Percentiles rank a stretch among this genome's conserved stretches.
These are phyloP conservation scores for Drepana falcataria DNA, from an alignment of 2,888 invertebrate genomes.

Conservation along the genomic window DNA sequence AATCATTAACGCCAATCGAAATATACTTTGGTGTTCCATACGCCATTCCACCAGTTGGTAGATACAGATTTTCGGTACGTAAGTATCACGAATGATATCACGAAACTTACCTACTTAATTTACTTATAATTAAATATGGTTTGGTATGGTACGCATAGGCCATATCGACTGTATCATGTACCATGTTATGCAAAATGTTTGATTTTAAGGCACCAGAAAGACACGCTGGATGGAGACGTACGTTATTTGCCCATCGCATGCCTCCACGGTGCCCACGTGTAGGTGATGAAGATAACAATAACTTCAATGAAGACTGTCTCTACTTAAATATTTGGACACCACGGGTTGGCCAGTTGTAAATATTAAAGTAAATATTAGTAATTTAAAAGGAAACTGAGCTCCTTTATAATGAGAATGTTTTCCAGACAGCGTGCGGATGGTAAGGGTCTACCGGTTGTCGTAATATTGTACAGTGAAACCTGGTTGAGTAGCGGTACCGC, in stretches of 20 bases:
- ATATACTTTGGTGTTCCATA: constrained; percentile 89
- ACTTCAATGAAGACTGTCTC: constrained; percentile 88
- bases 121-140: neutral
- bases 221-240: constrained; percentile 85
- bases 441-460: constrained; percentile 81
- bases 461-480: constrained; percentile 83
- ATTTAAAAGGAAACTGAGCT: neutral
- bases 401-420: constrained; percentile 13
- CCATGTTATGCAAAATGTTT: neutral
- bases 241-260: constrained; percentile 83
- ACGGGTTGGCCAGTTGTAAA: constrained; percentile 66
- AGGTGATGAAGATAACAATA: constrained; percentile 38
- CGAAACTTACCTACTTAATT: constrained; percentile 5
- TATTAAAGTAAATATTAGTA: constrained; percentile 2
- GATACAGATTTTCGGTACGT: constrained; percentile 84
- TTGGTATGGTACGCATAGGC: too few relatives aligned
- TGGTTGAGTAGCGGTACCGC: constrained; percentile 74
- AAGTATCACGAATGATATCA: too few relatives aligned
- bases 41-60: constrained; percentile 86
- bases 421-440: constrained; percentile 72
- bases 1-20: constrained; percentile 80
- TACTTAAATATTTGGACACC: constrained; percentile 94
- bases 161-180: too few relatives aligned
- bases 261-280: constrained; percentile 84
- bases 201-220: constrained; percentile 81